phyloP scores from a whole-genome alignment of 1,140 invertebrate species.

The Heliconius himera region DNA sequence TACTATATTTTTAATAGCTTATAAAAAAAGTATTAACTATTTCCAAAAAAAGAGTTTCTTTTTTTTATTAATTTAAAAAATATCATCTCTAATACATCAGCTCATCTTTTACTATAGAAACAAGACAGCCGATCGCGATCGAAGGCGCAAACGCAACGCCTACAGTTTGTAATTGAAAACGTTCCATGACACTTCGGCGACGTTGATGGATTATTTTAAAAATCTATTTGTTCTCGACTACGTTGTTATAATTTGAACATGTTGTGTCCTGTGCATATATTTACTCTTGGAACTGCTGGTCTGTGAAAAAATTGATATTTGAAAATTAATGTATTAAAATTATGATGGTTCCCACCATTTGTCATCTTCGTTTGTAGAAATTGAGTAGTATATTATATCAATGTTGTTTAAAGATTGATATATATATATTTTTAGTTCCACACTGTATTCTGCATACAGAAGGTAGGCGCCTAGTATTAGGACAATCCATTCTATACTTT shows the following conservation, averaged over 20 bases:
- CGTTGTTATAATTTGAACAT: slow-evolving; percentile 29
- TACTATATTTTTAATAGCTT: not conserved
- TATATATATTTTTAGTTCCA: too few species aligned
- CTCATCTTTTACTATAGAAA: slow-evolving; percentile 65
- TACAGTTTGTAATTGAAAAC: slow-evolving; percentile 64
- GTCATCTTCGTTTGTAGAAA: not conserved
- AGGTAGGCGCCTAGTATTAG: not conserved
- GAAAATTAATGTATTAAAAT: not conserved
- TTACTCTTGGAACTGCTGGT: not conserved
- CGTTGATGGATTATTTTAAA: slow-evolving; percentile 66
- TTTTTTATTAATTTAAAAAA: not conserved
- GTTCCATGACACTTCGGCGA: slow-evolving; percentile 56
- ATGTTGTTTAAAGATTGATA: too few species aligned
- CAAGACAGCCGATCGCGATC: slow-evolving; percentile 65
- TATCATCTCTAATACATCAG: not conserved
- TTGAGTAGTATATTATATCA: too few species aligned
- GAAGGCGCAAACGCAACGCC: slow-evolving; percentile 49
- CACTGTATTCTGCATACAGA: too few species aligned
- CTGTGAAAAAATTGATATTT: not conserved
- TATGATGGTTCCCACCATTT: not conserved
- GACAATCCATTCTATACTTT: not conserved
- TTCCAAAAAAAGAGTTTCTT: not conserved
- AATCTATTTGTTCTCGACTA: slow-evolving; percentile 39
- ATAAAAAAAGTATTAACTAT: not conserved
- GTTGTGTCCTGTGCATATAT: not conserved